Conservation (phyloP, 2,113 vertebrate genomes). For the Lucifuga dentata region DNA sequence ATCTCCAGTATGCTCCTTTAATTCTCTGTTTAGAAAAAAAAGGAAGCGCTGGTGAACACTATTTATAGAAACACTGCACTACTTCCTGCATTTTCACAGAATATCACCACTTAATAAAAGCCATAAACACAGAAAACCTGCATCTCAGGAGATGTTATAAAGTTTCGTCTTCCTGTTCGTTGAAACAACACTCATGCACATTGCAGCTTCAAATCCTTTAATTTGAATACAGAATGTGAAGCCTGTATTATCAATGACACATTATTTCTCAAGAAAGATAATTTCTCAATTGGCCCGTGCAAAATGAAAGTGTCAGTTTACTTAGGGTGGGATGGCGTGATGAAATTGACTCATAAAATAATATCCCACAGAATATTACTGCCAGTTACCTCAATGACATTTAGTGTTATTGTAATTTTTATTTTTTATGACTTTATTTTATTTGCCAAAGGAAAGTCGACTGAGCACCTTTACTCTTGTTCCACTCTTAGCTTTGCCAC, state of each 20-base stretch:
- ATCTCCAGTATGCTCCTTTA: too few relatives aligned
- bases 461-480: background rate
- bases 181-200: too few relatives aligned
- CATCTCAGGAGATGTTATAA: too few relatives aligned
- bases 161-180: too few relatives aligned
- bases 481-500: background rate
- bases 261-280: background rate
- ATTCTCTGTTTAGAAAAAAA: too few relatives aligned
- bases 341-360: slow-evolving; percentile 43
- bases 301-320: slow-evolving; percentile 44
- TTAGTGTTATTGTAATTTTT: background rate
- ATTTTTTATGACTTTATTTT: slow-evolving; percentile 16
- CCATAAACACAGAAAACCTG: too few relatives aligned
- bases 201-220: too few relatives aligned
- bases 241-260: background rate
- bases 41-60: too few relatives aligned
- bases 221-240: background rate
- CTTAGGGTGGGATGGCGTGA: slow-evolving; percentile 38
- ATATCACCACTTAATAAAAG: too few relatives aligned
- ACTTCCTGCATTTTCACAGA: too few relatives aligned
- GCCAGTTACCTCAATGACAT: background rate
- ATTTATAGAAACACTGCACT: too few relatives aligned
- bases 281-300: background rate
- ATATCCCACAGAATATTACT: background rate
- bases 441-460: slow-evolving; percentile 13